Percentiles rank a stretch among this genome's conserved stretches.
These are phyloP conservation scores for Temnopleurus reevesii DNA, from an alignment of 53 echinoderm and acorn worm species.

Conservation along the genomic window DNA sequence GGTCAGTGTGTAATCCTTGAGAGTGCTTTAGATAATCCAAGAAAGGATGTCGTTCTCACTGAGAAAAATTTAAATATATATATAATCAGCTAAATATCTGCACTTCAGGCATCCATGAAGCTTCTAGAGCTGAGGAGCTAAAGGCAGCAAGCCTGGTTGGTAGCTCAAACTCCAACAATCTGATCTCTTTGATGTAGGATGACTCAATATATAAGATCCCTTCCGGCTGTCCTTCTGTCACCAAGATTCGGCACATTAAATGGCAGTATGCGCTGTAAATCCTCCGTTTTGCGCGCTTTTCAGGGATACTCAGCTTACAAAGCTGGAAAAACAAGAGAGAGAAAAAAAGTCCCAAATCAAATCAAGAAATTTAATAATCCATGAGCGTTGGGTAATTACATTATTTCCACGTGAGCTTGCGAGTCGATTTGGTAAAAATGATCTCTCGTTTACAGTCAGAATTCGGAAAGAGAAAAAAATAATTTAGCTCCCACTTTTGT, in stretches of 20 bases:
- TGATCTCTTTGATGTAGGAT: background rate
- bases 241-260: background rate
- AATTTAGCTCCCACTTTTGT: background rate
- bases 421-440: background rate
- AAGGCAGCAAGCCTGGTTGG: too few relatives aligned
- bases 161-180: background rate
- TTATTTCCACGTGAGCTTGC: constrained; percentile 31
- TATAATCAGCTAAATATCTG: background rate
- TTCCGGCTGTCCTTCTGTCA: background rate
- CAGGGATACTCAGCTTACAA: background rate
- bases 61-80: too few relatives aligned
- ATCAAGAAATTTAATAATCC: constrained; percentile 20
- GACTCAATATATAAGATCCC: constrained; percentile 1
- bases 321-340: constrained; percentile 9
- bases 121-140: background rate
- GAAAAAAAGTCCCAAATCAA: background rate
- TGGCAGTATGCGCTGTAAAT: background rate
- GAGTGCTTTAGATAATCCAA: background rate
- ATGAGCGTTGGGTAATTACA: background rate
- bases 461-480: background rate
- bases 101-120: background rate
- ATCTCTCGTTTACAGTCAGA: background rate
- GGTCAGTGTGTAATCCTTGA: too few relatives aligned
- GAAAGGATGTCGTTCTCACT: background rate
- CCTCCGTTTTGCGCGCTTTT: background rate